Percentiles rank a stretch among this genome's conserved stretches.
Evolutionary conservation across 2,888 invertebrate genomes (phyloP).

Genomic region (Diadegma fenestrale): DNA sequence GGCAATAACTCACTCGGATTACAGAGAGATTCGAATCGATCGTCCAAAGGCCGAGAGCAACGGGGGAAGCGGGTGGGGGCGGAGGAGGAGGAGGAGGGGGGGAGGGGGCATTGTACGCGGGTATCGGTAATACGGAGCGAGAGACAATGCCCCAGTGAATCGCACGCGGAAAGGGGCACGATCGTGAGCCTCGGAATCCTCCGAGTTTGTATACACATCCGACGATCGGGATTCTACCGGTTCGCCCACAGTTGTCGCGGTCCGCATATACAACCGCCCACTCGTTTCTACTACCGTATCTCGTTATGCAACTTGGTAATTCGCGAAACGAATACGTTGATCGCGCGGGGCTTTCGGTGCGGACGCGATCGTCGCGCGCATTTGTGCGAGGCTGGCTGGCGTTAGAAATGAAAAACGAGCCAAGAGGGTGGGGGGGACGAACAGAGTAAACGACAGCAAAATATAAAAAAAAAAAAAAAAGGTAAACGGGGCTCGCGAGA

Average conservation of each 20-base stretch:
- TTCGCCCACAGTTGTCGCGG: conserved; percentile 37
- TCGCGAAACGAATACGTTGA: conserved; percentile 34
- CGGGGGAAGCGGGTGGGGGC: too few relatives aligned
- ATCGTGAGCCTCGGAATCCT: conserved; percentile 31
- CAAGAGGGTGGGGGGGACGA: not conserved
- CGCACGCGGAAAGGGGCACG: conserved; percentile 1
- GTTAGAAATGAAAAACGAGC: not conserved
- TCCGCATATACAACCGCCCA: conserved; percentile 31
- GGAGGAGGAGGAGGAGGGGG: not conserved
- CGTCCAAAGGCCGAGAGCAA: not conserved
- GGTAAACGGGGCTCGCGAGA: not conserved
- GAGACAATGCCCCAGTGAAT: conserved; percentile 69
- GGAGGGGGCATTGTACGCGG: not conserved
- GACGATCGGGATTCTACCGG: conserved; percentile 50
- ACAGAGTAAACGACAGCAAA: too few relatives aligned
- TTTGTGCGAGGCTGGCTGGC: not conserved
- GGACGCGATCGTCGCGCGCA: conserved; percentile 2
- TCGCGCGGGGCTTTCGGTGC: conserved; percentile 13
- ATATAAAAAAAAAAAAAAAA: not conserved
- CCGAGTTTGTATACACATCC: conserved; percentile 14
- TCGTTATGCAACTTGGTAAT: conserved; percentile 52
- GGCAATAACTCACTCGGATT: conserved; percentile 18
- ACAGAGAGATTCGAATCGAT: conserved; percentile 11
- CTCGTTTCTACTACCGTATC: conserved; percentile 26
- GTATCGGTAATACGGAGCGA: conserved; percentile 23